Evolutionary conservation across 1,140 invertebrate genomes (phyloP).

Genomic region (Bombus picipes): DNA sequence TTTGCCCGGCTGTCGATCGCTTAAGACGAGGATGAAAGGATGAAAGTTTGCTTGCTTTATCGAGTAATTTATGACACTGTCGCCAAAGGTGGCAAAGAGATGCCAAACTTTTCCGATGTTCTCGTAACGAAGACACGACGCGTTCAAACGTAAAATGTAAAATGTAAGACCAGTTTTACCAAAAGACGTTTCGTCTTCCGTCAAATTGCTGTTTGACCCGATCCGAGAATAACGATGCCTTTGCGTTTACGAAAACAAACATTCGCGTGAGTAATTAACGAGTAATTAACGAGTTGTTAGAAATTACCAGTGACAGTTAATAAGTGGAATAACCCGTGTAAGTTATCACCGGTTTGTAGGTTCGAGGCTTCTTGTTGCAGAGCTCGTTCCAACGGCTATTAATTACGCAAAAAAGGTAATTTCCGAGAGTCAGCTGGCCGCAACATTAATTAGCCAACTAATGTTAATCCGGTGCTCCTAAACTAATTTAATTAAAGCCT

Average conservation of each 20-base stretch:
- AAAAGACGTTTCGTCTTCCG: not conserved
- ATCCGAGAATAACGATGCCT: not conserved
- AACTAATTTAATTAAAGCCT: slow-evolving; percentile 66
- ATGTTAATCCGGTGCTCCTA: slow-evolving; percentile 61
- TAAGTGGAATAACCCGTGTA: not conserved
- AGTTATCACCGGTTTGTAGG: not conserved
- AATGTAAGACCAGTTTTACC: too few species aligned
- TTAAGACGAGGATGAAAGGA: too few species aligned
- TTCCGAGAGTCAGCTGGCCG: slow-evolving; percentile 35
- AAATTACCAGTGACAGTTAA: not conserved
- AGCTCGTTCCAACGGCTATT: slow-evolving; percentile 29
- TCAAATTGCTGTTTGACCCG: too few species aligned
- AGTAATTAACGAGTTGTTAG: slow-evolving; percentile 7
- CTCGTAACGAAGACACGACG: too few species aligned
- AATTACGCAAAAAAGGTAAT: slow-evolving; percentile 55
- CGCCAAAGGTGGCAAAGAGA: too few species aligned
- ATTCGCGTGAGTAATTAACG: not conserved
- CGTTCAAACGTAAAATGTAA: too few species aligned
- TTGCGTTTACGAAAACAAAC: not conserved
- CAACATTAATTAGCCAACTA: slow-evolving; percentile 62
- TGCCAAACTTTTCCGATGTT: too few species aligned
- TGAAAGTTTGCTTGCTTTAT: too few species aligned
- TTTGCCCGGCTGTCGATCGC: too few species aligned
- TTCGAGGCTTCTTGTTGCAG: slow-evolving; percentile 15
- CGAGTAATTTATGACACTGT: too few species aligned